Evolutionary conservation across 2,113 vertebrate genomes (phyloP), one percentile per base, ranked within the genome.

Genomic region (Oryzias javanicus): DNA sequence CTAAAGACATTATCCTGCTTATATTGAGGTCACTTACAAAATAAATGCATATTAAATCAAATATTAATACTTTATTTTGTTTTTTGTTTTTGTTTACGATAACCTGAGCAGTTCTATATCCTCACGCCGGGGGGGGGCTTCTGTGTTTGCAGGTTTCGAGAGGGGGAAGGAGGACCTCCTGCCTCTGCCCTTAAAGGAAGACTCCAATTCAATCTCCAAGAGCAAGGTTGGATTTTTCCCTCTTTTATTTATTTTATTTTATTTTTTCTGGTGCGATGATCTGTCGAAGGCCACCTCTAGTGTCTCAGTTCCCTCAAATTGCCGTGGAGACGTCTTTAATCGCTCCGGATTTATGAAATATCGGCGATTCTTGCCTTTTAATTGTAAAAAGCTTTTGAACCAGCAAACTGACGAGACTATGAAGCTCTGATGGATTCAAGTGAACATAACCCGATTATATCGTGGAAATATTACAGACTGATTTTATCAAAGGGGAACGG

Each of bases 161-260:
- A 92, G 92, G 85, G 94, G 93, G 41, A 99, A 94, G 79, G 97
- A 99, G 1, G 96, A 99, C 65, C 85, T 78, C 10, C 86, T 93
- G 73, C 90, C 94, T 83, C 89, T 86, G 80, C 92, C 94, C 89
- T 91, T 85, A 73, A 97, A 93, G 88, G 97, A 98, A 25, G 96
- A 98, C 70, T 80, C 92, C 15, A 91, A 93, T 71, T 95, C 96
- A 64, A 98, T 99, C 89, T 98, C 96, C 55, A 99, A 99, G 89
- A 99, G 97, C 92, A 99, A 98, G 93, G 97, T 99, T 90, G 90
- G 66, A 74, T 6, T 25, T 48, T 3, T 35, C 19, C 35, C 6
- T 45, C 5, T 22, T 4, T 27, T n/a, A n/a, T n/a, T n/a, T n/a
- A n/a, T 0, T 27, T 48, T 6, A 1, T 1, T 19, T 15, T 60